A percentile compares a stretch with the other conserved stretches of the same genome.
Evolutionary conservation across 2,888 invertebrate species (phyloP).

Genomic region (Dexiosoma caninum): DNA sequence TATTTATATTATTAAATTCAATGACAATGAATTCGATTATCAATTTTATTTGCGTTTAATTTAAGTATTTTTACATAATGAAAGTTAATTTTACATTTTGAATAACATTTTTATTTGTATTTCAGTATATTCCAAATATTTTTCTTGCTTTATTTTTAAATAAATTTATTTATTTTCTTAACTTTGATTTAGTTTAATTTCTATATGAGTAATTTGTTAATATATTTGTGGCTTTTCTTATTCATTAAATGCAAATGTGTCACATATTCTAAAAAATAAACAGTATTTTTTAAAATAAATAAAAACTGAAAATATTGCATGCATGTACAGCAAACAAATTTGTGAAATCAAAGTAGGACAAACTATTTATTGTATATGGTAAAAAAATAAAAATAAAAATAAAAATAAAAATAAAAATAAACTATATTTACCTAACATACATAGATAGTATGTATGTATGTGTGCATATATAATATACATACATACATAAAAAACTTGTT

Average conservation of each 20-base stretch:
- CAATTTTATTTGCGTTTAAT: not conserved
- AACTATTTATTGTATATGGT: too few species aligned
- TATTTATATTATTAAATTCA: not conserved
- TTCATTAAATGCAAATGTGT: constrained; percentile 24
- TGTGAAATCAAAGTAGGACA: not conserved
- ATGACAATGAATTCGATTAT: not conserved
- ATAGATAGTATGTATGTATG: not conserved
- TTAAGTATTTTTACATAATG: constrained; percentile 33
- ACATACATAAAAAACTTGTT: not conserved
- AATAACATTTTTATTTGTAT: not conserved
- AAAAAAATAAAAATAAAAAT: not conserved
- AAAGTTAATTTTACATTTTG: constrained; percentile 13
- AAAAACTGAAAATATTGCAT: constrained; percentile 42
- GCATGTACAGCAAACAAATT: constrained; percentile 30
- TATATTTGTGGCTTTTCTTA: not conserved
- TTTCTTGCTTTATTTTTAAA: not conserved
- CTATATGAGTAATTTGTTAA: not conserved
- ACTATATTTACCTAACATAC: constrained; percentile 3
- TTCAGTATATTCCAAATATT: not conserved
- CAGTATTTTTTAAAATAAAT: constrained; percentile 2
- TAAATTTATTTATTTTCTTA: not conserved
- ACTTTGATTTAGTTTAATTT: constrained; percentile 16
- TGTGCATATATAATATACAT: constrained; percentile 11
- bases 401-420: not conserved
- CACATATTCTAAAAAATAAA: not conserved